A percentile compares a stretch with the other conserved stretches of the same genome.
These are phyloP conservation scores for Microchirus variegatus DNA, from an alignment of 2,797 vertebrate species.

Conservation along the genomic window DNA sequence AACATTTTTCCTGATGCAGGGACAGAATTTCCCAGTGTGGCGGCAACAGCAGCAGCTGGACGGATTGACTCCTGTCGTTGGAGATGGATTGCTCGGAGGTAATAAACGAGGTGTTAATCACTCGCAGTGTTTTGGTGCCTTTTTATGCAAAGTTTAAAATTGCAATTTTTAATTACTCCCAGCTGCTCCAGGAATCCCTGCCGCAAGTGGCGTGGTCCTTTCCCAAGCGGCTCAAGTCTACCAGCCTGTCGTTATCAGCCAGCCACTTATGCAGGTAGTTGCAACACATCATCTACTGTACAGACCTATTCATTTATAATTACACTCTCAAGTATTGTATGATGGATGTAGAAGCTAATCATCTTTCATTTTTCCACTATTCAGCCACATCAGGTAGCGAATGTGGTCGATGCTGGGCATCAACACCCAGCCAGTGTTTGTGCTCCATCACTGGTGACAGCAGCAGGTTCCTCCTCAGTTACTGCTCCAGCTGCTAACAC, in stretches of 20 bases:
- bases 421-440: constrained; percentile 36
- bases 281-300: neutral
- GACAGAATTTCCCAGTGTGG: constrained; percentile 86
- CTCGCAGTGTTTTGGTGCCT: neutral
- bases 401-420: constrained; percentile 33
- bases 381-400: constrained; percentile 48
- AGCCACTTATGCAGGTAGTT: constrained; percentile 68
- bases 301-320: too few species aligned
- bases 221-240: constrained; percentile 90
- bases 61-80: constrained; percentile 77
- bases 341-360: neutral
- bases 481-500: constrained; percentile 7
- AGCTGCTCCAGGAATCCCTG: constrained; percentile 79
- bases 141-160: neutral
- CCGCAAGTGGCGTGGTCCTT: constrained; percentile 85
- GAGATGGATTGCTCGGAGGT: constrained; percentile 80
- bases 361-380: neutral
- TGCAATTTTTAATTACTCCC: neutral
- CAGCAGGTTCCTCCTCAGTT: constrained; percentile 34
- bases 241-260: constrained; percentile 80
- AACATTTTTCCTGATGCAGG: constrained; percentile 53
- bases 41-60: constrained; percentile 83
- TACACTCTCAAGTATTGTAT: neutral
- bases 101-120: constrained; percentile 4
- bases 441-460: constrained; percentile 22